Evolutionary conservation across 2,888 invertebrate species (phyloP).

Genomic region (Oxytorus armatus): DNA sequence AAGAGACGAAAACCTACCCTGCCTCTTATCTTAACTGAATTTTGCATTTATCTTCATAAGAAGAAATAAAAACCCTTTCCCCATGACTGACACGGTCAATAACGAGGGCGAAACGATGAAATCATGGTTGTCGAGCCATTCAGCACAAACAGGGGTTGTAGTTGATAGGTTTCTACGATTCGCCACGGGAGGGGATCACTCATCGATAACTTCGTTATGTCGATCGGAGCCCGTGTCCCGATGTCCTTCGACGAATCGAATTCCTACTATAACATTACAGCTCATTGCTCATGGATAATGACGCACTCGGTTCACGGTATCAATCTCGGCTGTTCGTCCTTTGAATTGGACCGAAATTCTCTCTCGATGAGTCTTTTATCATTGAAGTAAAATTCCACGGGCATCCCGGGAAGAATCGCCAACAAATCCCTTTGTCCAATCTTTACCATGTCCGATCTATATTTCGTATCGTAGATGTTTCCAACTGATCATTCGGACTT

Average conservation of each 20-base stretch:
- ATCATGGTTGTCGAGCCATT: conserved; percentile 45
- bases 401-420: background rate
- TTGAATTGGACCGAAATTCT: conserved; percentile 20
- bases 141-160: conserved; percentile 67
- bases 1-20: background rate
- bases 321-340: conserved; percentile 44
- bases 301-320: conserved; percentile 58
- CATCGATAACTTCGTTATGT: conserved; percentile 79
- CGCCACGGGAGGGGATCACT: conserved; percentile 77
- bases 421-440: background rate
- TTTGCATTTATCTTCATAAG: background rate
- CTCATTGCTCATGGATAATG: conserved; percentile 73
- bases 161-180: conserved; percentile 77
- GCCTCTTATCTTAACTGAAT: background rate
- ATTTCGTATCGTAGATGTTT: too few relatives aligned
- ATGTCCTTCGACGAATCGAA: conserved; percentile 73
- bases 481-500: too few relatives aligned
- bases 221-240: conserved; percentile 66
- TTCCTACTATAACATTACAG: conserved; percentile 70
- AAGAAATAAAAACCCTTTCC: conserved; percentile 5
- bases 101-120: conserved; percentile 5
- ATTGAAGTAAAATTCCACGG: background rate
- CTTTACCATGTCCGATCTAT: background rate
- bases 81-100: background rate
- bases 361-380: conserved; percentile 1